phyloP scores from a whole-genome alignment of 2,797 vertebrate genomes.

The Otus scops region DNA sequence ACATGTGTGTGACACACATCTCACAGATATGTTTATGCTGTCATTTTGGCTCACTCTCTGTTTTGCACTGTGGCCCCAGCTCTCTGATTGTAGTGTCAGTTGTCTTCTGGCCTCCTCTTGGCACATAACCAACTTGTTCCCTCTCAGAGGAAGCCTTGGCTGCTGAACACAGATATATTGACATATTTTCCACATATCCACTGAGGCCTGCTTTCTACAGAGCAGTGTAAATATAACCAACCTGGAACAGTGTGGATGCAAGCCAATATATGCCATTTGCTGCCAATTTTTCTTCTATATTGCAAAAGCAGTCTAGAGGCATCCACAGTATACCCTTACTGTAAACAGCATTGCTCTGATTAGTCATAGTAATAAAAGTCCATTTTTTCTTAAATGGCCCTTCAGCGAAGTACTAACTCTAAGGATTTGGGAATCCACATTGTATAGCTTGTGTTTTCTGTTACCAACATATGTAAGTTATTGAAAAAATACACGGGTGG shows the following conservation, averaged over 20 bases:
- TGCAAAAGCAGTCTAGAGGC: neutral
- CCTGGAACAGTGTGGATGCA: constrained; percentile 13
- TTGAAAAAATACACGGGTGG: neutral
- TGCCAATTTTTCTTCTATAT: constrained; percentile 7
- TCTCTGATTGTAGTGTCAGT: neutral
- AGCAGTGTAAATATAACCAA: constrained; percentile 31
- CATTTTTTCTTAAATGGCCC: neutral
- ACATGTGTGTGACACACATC: neutral
- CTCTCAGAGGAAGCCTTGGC: constrained; percentile 2
- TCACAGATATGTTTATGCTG: neutral
- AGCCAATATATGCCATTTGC: constrained; percentile 19
- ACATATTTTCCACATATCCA: constrained; percentile 36
- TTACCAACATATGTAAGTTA: neutral
- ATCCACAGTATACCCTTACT: neutral
- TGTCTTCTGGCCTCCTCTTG: constrained; percentile 14
- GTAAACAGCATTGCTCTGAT: neutral
- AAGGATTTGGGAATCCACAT: neutral
- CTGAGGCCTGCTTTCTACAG: neutral
- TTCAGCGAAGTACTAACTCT: constrained; percentile 9
- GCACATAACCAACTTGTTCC: neutral
- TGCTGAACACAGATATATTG: constrained; percentile 27
- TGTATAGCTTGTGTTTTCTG: neutral
- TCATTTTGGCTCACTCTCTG: neutral
- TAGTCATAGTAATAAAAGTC: neutral
- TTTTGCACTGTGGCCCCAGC: rapidly evolving